These are phyloP conservation scores for Babyrousa celebensis DNA, from an alignment of 2,797 vertebrate genomes.

Conservation along the genomic window DNA sequence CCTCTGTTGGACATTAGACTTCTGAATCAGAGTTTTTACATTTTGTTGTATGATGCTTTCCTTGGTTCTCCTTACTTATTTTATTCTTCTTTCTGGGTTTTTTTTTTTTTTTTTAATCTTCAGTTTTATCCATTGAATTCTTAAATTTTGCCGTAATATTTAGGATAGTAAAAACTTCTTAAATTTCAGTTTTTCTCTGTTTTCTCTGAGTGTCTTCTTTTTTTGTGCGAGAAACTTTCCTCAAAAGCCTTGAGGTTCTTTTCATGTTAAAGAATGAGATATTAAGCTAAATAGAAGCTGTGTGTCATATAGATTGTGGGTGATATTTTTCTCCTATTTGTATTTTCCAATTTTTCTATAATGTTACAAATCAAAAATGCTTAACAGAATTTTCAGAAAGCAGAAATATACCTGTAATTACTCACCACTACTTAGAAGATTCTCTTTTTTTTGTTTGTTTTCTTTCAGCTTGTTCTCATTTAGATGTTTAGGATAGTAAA, in stretches of 20 bases:
- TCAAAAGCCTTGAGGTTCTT: neutral
- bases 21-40: neutral
- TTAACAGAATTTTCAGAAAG: constrained; percentile 70
- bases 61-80: neutral
- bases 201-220: neutral
- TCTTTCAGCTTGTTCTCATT: neutral
- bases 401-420: constrained; percentile 33
- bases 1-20: neutral
- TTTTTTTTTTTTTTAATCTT: neutral
- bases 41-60: neutral
- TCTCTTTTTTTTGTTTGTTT: constrained; percentile 10
- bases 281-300: neutral
- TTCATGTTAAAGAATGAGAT: neutral
- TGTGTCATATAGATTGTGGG: neutral
- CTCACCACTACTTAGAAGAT: neutral
- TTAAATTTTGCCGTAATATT: neutral
- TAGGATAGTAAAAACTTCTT: neutral
- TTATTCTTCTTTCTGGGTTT: constrained; percentile 1
- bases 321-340: constrained; percentile 26
- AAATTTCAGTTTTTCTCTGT: neutral
- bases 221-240: constrained; percentile 16
- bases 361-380: constrained; percentile 36
- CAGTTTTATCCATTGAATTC: neutral
- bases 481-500: neutral
- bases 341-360: constrained; percentile 57